phyloP scores from a whole-genome alignment of 2,888 invertebrate genomes.

The Caenorhabditis sinica region DNA sequence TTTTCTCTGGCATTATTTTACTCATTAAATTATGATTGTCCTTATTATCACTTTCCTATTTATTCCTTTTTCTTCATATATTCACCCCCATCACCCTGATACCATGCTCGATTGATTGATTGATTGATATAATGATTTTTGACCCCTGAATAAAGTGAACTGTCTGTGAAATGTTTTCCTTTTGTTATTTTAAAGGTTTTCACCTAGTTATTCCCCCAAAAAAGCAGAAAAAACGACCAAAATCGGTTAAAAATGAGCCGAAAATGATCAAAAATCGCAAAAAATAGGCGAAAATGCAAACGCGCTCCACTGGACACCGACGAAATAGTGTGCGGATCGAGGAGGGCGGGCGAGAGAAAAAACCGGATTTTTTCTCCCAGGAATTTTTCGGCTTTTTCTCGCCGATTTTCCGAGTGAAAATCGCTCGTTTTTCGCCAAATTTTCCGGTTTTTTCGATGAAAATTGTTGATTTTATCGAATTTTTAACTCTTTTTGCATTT shows the following conservation, averaged over 20 bases:
- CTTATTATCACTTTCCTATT: slow-evolving; percentile 1
- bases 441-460: slow-evolving; percentile 15
- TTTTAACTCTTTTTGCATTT: slow-evolving; percentile 6
- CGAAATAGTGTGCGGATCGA: slow-evolving; percentile 33
- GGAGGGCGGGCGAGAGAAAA: slow-evolving; percentile 21
- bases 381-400: background rate
- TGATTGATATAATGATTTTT: too few species aligned
- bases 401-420: background rate
- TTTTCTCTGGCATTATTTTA: background rate
- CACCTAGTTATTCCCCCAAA: too few species aligned
- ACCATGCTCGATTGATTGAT: too few species aligned
- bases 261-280: slow-evolving; percentile 6
- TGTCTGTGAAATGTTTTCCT: too few species aligned
- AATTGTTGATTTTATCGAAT: slow-evolving; percentile 14
- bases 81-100: too few species aligned
- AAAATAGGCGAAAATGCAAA: slow-evolving; percentile 35
- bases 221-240: slow-evolving; percentile 4
- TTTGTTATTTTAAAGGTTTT: too few species aligned
- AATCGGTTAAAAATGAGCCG: background rate
- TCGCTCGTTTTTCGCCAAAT: slow-evolving; percentile 11
- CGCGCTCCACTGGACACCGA: slow-evolving; percentile 42
- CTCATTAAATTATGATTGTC: too few species aligned
- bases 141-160: too few species aligned
- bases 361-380: too few species aligned
- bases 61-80: background rate